phyloP scores from a whole-genome alignment of 2,797 vertebrate species.

The Eospalax fontanierii region DNA sequence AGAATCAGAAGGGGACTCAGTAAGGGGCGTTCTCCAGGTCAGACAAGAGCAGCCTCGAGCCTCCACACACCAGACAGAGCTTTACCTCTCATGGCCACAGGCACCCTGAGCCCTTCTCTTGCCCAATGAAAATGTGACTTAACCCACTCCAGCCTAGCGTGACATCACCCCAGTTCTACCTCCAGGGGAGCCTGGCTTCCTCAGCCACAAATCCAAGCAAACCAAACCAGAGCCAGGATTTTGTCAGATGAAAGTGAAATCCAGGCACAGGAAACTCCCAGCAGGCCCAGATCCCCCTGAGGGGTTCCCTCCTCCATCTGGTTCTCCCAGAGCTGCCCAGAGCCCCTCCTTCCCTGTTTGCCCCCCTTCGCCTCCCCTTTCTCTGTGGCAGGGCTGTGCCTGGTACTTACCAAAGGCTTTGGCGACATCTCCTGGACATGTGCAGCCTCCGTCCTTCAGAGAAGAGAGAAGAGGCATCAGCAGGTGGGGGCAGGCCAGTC shows the following conservation, averaged over 20 bases:
- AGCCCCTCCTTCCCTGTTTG: background rate
- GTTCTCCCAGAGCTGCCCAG: background rate
- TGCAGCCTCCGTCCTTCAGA: constrained; percentile 97
- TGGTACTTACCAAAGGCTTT: constrained; percentile 96
- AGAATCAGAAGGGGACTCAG: background rate
- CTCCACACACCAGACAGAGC: background rate
- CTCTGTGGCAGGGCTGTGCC: background rate
- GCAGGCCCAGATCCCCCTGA: background rate
- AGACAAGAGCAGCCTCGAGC: background rate
- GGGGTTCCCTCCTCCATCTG: background rate
- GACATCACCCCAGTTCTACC: background rate
- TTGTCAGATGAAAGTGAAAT: background rate
- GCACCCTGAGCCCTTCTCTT: background rate
- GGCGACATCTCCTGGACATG: constrained; percentile 98
- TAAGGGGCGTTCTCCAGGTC: background rate
- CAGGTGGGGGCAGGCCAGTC: background rate
- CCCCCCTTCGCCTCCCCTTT: background rate
- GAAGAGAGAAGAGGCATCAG: background rate
- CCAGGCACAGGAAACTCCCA: background rate
- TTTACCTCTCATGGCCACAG: background rate
- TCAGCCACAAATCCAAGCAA: background rate
- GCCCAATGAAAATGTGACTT: background rate
- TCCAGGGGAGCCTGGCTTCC: background rate
- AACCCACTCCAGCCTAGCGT: background rate
- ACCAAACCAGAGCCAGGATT: background rate